These are phyloP conservation scores for Euwallacea similis DNA, from an alignment of 1,140 invertebrate species.

Conservation along the genomic window DNA sequence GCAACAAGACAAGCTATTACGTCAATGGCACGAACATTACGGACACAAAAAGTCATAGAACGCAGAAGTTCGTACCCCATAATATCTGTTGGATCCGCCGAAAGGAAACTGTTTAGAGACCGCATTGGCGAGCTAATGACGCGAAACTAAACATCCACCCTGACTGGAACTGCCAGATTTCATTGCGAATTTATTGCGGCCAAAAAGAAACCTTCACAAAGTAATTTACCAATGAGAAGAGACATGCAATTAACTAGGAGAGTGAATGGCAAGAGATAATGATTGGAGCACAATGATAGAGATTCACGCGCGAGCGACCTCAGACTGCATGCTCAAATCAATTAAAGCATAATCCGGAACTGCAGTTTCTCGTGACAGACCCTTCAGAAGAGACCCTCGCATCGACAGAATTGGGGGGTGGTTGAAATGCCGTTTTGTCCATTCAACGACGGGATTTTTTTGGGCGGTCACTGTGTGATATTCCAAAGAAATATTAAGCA, in stretches of 20 bases:
- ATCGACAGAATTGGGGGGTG: conserved; percentile 19
- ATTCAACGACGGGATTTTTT: conserved; percentile 12
- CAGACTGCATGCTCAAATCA: conserved; percentile 55
- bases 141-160: conserved; percentile 39
- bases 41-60: conserved; percentile 47
- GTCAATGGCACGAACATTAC: conserved; percentile 44
- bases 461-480: not conserved
- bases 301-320: conserved; percentile 52
- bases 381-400: conserved; percentile 36
- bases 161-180: conserved; percentile 22
- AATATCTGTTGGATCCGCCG: conserved; percentile 42
- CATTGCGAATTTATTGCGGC: conserved; percentile 17
- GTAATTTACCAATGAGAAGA: not conserved
- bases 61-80: conserved; percentile 46
- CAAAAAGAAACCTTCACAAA: not conserved
- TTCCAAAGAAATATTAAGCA: not conserved
- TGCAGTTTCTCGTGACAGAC: conserved; percentile 51
- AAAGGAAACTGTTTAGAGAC: conserved; percentile 45
- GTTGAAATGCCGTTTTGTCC: conserved; percentile 15
- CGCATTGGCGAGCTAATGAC: conserved; percentile 45
- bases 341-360: conserved; percentile 57
- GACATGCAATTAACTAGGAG: conserved; percentile 29
- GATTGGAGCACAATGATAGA: conserved; percentile 51
- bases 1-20: conserved; percentile 45
- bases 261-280: conserved; percentile 51